phyloP scores from a whole-genome alignment of 1,140 invertebrate species.

The Pachypsylla venusta region DNA sequence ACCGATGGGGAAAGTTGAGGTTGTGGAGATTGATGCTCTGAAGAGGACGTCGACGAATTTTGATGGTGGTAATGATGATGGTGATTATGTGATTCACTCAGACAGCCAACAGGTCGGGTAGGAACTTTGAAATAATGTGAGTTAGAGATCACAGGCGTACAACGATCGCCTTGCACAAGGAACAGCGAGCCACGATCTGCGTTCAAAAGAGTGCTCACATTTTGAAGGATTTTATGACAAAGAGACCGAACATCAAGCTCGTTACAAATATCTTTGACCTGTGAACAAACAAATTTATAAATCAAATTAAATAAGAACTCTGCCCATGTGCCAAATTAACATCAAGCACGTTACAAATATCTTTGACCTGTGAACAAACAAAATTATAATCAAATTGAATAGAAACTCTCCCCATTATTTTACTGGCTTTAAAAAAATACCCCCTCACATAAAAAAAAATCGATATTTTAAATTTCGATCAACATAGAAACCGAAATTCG shows the following conservation, averaged over 20 bases:
- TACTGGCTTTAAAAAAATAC: too few species aligned
- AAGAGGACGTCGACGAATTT: background rate
- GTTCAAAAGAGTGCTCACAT: constrained; percentile 78
- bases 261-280: constrained; percentile 92
- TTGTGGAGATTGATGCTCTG: background rate
- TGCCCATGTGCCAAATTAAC: too few species aligned
- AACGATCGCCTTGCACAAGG: constrained; percentile 65
- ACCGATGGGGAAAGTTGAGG: constrained; percentile 4
- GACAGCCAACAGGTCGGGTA: background rate
- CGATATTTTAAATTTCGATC: too few species aligned
- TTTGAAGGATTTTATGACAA: constrained; percentile 92
- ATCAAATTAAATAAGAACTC: too few species aligned
- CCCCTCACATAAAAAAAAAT: too few species aligned
- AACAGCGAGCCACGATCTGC: constrained; percentile 88
- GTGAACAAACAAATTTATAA: too few species aligned
- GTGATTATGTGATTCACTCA: background rate
- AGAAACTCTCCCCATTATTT: too few species aligned
- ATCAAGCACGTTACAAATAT: constrained; percentile 91
- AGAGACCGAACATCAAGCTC: constrained; percentile 82
- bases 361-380: constrained; percentile 76
- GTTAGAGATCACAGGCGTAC: constrained; percentile 8
- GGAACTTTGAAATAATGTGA: constrained; percentile 13
- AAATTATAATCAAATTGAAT: too few species aligned
- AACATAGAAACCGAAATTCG: too few species aligned
- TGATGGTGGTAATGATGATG: background rate